These are phyloP conservation scores for Periophthalmus magnuspinnatus DNA, from an alignment of 2,797 vertebrate species.

Conservation along the genomic window DNA sequence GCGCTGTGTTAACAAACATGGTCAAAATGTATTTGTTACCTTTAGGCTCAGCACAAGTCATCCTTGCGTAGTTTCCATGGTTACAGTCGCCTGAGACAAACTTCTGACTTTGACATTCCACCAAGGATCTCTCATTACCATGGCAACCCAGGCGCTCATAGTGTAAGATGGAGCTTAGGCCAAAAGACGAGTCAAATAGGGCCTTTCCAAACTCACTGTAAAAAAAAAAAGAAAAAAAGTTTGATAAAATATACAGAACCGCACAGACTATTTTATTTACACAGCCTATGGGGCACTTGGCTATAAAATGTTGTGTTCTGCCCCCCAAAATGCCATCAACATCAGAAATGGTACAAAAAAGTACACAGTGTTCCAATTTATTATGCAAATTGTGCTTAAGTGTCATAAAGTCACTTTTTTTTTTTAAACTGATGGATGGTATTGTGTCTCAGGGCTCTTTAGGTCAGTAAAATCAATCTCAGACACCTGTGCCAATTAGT, in stretches of 20 bases:
- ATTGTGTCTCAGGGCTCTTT: no score
- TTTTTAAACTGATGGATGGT: no score
- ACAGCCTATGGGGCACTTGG: neutral
- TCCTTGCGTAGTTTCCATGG: constrained; percentile 75
- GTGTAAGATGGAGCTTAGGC: constrained; percentile 73
- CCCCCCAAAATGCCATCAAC: neutral
- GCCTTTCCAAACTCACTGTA: constrained; percentile 83
- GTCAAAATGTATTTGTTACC: constrained; percentile 62
- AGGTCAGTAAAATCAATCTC: no score
- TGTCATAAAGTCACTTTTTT: no score
- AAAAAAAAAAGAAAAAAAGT: no score
- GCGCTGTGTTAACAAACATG: neutral
- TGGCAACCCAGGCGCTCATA: constrained; percentile 82
- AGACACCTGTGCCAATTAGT: no score
- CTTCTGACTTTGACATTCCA: constrained; percentile 76
- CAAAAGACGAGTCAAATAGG: constrained; percentile 70
- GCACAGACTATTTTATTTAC: neutral
- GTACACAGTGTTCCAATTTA: no score
- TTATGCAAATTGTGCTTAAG: no score
- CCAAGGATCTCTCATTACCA: constrained; percentile 80
- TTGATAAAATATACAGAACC: neutral
- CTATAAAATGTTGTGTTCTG: neutral
- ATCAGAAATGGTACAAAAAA: neutral
- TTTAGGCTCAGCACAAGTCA: constrained; percentile 79
- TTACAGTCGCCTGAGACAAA: constrained; percentile 72